Evolutionary conservation across 1,140 invertebrate genomes (phyloP), one percentile per base, ranked within the genome.

Genomic region (Leptinotarsa undecemlineata): DNA sequence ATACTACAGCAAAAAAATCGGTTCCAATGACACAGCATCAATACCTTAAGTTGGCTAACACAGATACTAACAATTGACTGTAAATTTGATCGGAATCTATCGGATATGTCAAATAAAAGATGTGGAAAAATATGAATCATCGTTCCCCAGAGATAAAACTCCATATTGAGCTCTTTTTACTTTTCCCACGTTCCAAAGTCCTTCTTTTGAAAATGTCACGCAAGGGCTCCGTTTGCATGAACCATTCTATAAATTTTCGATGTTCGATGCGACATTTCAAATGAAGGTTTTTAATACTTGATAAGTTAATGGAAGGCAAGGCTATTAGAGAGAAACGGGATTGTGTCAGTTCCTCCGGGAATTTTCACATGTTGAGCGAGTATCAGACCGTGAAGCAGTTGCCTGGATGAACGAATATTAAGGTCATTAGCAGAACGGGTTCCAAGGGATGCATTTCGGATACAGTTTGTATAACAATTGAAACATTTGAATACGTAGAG

Each of bases 291-390:
- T 71, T 26, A 71, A 71, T 71, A 71, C 19, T 71, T 71, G 69
- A 71, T 71, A 61, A 61, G 57, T 61, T 60, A 57, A 71, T 71
- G 69, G 69, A 71, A 60, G 48, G 42, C 4, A 61, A 71, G 21
- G 20, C 68, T 70, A 70, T 71, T 71, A 71, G 48, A 20, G 69
- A 19, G 21, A 71, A 23, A 26, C 17, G 51, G 23, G 51, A 75
- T 71, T 72, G 77, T 74, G 73, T 79, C 75, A 71, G 71, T 26
- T 78, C 78, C 74, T 78, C 51, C 71, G 75, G 77, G 75, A 78
- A 81, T 79, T 73, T 76, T 81, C 80, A 81, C 80, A 81, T 81
- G 80, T 81, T 81, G 80, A 81, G 79, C 77, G 74, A 73, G 75
- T 78, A 80, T 23, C 78, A 81, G 80, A 81, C 80, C 76, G 80